These are phyloP conservation scores for Tetanocera ferruginea DNA, from an alignment of 2,888 invertebrate genomes.

Conservation along the genomic window DNA sequence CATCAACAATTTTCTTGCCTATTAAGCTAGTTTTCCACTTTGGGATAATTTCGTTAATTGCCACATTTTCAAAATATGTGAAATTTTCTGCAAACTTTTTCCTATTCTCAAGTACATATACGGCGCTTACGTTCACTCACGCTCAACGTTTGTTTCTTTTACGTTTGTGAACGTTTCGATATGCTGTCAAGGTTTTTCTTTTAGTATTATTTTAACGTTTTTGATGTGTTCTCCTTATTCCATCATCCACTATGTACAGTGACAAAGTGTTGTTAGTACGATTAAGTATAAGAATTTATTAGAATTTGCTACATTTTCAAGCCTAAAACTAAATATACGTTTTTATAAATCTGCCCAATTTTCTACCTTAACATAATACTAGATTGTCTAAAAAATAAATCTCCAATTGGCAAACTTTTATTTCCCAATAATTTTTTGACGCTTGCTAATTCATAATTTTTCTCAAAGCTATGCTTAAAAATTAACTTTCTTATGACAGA, in stretches of 20 bases:
- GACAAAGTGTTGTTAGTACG: no score
- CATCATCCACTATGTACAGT: not conserved
- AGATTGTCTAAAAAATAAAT: no score
- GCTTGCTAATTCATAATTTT: not conserved
- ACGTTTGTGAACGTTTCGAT: not conserved
- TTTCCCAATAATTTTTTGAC: no score
- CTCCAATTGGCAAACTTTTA: no score
- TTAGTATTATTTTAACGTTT: not conserved
- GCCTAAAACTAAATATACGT: no score
- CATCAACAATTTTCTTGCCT: not conserved
- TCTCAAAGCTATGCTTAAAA: not conserved
- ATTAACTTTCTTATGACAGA: not conserved
- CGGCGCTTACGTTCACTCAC: slow-evolving; percentile 7
- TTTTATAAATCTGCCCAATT: no score
- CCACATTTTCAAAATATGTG: slow-evolving; percentile 7
- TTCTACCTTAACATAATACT: no score
- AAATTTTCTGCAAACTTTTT: not conserved
- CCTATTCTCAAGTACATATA: not conserved
- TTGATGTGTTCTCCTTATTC: not conserved
- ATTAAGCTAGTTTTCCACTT: not conserved
- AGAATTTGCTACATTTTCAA: no score
- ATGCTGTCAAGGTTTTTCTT: slow-evolving; percentile 17
- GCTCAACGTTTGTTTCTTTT: not conserved
- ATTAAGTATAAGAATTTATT: no score
- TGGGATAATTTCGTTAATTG: not conserved